Evolutionary conservation across 2,888 invertebrate genomes (phyloP).

Genomic region (Erpobdella octoculata): DNA sequence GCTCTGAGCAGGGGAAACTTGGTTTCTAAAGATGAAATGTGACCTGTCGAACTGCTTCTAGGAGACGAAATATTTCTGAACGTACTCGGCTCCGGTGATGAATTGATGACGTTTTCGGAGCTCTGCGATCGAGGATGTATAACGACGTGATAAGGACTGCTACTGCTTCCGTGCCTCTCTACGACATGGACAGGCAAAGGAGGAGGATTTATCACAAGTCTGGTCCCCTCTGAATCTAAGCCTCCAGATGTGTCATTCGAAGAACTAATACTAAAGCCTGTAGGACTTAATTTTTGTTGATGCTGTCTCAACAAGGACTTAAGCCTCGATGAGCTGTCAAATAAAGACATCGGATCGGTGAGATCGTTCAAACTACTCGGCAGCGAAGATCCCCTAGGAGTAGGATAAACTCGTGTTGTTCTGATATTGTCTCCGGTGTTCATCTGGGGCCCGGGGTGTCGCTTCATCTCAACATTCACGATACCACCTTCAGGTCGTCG

Average conservation of each 20-base stretch:
- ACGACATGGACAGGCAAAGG: conserved; percentile 34
- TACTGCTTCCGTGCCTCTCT: conserved; percentile 32
- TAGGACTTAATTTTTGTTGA: conserved; percentile 15
- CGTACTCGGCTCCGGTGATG: conserved; percentile 13
- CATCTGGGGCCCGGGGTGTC: conserved; percentile 16
- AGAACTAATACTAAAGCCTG: conserved; percentile 11
- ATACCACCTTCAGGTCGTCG: conserved; percentile 31
- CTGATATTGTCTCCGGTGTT: neutral
- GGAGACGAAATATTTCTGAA: conserved; percentile 14
- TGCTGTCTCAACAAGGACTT: conserved; percentile 22
- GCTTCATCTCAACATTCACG: conserved; percentile 29
- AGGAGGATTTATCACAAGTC: conserved; percentile 33
- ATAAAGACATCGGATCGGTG: conserved; percentile 9
- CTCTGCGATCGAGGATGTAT: conserved; percentile 26
- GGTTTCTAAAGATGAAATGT: conserved; percentile 25
- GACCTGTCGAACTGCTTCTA: conserved; percentile 14
- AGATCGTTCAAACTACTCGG: conserved; percentile 4
- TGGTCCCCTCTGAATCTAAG: conserved; percentile 36
- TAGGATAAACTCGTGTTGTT: no score
- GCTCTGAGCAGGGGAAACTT: conserved; percentile 2
- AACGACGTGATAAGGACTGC: conserved; percentile 18
- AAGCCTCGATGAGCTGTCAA: conserved; percentile 12
- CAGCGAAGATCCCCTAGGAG: conserved; percentile 5
- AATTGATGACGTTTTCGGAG: conserved; percentile 21
- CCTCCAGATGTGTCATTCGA: neutral